Percentiles rank a stretch among this genome's conserved stretches.
These are phyloP conservation scores for Callopanchax toddi DNA, from an alignment of 2,113 vertebrate genomes.

Conservation along the genomic window DNA sequence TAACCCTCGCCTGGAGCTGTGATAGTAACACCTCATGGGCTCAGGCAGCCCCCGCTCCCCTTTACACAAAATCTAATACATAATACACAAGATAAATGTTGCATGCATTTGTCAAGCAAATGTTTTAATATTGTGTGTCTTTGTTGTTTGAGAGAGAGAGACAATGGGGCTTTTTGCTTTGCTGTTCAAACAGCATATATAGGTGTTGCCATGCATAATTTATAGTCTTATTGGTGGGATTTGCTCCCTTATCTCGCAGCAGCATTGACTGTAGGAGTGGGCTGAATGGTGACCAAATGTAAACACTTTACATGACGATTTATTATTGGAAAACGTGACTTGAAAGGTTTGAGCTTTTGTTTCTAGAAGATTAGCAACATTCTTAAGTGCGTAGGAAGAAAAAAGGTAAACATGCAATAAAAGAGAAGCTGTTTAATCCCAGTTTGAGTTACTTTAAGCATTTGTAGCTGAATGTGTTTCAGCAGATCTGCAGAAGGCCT, in stretches of 20 bases:
- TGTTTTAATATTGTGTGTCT: constrained; percentile 28
- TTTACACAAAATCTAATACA: constrained; percentile 17
- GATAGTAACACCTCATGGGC: constrained; percentile 59
- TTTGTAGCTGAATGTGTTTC: too few species aligned
- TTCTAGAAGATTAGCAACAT: neutral
- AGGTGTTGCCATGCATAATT: constrained; percentile 9
- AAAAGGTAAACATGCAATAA: neutral
- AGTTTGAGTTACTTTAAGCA: neutral
- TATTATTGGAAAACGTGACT: neutral
- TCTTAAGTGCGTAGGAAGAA: neutral
- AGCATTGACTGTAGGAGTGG: constrained; percentile 1
- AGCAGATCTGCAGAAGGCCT: too few species aligned
- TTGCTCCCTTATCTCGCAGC: constrained; percentile 28
- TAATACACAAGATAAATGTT: constrained; percentile 34
- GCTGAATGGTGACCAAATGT: constrained; percentile 18
- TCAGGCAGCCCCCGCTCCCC: neutral
- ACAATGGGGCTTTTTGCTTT: neutral
- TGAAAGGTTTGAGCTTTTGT: neutral
- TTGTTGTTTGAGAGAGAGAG: constrained; percentile 5
- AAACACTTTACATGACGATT: constrained; percentile 3
- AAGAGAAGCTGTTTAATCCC: neutral
- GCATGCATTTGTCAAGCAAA: constrained; percentile 40
- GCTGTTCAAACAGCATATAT: neutral
- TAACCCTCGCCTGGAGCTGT: constrained; percentile 44
- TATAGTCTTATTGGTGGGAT: constrained; percentile 13